Base-by-base conservation (phyloP, 2,113 vertebrate species). In the Rhodinocichla rosea region DNA sequence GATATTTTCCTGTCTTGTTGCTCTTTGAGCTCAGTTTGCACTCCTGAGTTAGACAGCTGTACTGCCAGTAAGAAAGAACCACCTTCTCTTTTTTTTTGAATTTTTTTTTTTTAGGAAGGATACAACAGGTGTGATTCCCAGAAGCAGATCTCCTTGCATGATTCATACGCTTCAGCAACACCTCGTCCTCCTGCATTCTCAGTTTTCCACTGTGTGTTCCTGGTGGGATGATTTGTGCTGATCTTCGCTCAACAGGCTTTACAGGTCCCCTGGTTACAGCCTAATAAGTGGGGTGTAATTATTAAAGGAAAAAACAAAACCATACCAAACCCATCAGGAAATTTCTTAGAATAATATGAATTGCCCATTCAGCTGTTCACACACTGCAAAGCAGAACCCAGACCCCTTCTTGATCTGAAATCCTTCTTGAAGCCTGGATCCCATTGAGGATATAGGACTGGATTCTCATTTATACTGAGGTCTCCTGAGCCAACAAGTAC, bases 331-430 rank as follows among this genome's bases (percentile, higher is more conserved):
- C 62, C 53, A 87, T 89, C 73, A 27, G 86, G 87, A 91, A 67
- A 33, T 91, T 91, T 95, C 83, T 94, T 94, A 78, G 91, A 95
- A 92, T 81, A 87, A 92, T 87, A 89, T 42, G 65, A 94, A 82
- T 87, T 78, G 62, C 92, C 74, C 83, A 37, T 94, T 92, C 92
- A 95, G 91, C 92, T 97, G 89, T 96, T 97, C 93, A 78, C 91
- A 95, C 78, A 20, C 62, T 87, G 62, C 57, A 18, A 30, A 95
- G 91, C 33, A 91, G 92, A 95, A 87, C 89, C 83, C 77, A 94
- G 89, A 92, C 15, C 49, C 40, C 20, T 95, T 84, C 87, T 92
- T 19, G 60, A 50, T 77, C 76, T 92, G 91, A 95, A 96, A 91
- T 92, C 83, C 53, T 94, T 73, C 91, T 52, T 13, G 40, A 91